Evolutionary conservation across 2,113 vertebrate genomes (phyloP).

Genomic region (Ciconia stormi): DNA sequence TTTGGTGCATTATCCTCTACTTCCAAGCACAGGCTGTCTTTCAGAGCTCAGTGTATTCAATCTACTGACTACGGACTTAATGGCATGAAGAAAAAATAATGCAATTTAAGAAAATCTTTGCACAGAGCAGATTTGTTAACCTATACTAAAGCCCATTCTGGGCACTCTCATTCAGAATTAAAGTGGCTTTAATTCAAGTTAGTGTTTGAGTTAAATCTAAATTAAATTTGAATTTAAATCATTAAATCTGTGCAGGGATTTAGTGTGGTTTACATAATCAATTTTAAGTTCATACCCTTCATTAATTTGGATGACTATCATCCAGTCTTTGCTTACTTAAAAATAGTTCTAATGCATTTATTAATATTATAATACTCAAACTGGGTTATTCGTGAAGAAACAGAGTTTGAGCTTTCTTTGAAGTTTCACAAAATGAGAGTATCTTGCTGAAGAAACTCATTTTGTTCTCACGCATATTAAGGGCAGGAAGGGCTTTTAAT

Average conservation of each 20-base stretch:
- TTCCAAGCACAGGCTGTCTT: not conserved
- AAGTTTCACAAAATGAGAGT: slow-evolving; percentile 31
- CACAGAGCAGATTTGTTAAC: slow-evolving; percentile 39
- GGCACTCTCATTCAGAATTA: slow-evolving; percentile 40
- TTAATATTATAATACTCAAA: slow-evolving; percentile 51
- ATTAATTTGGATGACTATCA: slow-evolving; percentile 66
- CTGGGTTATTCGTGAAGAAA: slow-evolving; percentile 47
- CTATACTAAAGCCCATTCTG: slow-evolving; percentile 4
- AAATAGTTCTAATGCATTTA: slow-evolving; percentile 65
- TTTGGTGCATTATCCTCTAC: slow-evolving; percentile 15
- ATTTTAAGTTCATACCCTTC: slow-evolving; percentile 66
- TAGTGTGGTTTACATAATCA: slow-evolving; percentile 65
- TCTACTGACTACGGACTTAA: not conserved
- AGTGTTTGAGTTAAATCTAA: slow-evolving; percentile 66
- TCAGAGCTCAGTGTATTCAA: not conserved
- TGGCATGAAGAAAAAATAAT: slow-evolving; percentile 9
- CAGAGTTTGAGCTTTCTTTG: slow-evolving; percentile 21
- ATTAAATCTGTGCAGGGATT: slow-evolving; percentile 57
- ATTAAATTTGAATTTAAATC: slow-evolving; percentile 72
- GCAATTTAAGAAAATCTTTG: slow-evolving; percentile 35
- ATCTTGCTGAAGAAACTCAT: not conserved
- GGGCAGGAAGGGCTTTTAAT: slow-evolving; percentile 21
- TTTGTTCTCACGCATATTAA: not conserved
- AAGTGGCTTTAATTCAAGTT: slow-evolving; percentile 63
- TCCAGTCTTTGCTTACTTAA: slow-evolving; percentile 63